These are phyloP conservation scores for Actinostola sp. DNA, from an alignment of 92 coral and sea anemone species.

Conservation along the genomic window DNA sequence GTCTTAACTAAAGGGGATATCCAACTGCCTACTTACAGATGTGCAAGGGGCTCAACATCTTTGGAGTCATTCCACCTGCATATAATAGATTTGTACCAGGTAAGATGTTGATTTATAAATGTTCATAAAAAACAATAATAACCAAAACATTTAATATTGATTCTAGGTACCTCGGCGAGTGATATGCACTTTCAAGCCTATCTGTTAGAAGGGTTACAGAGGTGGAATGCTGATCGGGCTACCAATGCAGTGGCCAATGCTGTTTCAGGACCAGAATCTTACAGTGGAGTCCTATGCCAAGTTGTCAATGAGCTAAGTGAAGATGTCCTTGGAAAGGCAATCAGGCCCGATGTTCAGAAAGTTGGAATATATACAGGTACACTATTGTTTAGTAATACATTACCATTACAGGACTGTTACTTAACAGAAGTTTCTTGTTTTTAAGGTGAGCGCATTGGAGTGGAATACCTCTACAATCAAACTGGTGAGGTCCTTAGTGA, in stretches of 20 bases:
- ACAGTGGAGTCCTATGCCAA: too few species aligned
- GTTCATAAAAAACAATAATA: neutral
- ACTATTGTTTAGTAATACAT: too few species aligned
- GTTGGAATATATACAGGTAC: too few species aligned
- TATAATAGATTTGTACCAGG: conserved; percentile 50
- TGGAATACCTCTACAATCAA: too few species aligned
- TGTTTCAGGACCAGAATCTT: too few species aligned
- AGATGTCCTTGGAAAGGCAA: too few species aligned
- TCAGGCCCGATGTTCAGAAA: too few species aligned
- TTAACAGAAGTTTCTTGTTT: too few species aligned
- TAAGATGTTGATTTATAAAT: neutral
- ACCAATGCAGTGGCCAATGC: neutral
- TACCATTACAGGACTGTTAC: too few species aligned
- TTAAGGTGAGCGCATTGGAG: too few species aligned
- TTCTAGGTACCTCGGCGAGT: conserved; percentile 59
- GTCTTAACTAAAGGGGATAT: conserved; percentile 22
- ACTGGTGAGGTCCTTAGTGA: too few species aligned
- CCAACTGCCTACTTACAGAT: conserved; percentile 43
- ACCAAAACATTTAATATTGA: neutral
- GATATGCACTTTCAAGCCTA: conserved; percentile 76
- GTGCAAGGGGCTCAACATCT: conserved; percentile 64
- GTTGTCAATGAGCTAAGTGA: too few species aligned
- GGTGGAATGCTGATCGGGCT: conserved; percentile 53
- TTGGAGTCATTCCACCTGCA: conserved; percentile 71
- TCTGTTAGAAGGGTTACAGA: conserved; percentile 50